Percentiles rank a stretch among this genome's conserved stretches.
Evolutionary conservation across 1,140 invertebrate genomes (phyloP).

Genomic region (Tribolium castaneum): DNA sequence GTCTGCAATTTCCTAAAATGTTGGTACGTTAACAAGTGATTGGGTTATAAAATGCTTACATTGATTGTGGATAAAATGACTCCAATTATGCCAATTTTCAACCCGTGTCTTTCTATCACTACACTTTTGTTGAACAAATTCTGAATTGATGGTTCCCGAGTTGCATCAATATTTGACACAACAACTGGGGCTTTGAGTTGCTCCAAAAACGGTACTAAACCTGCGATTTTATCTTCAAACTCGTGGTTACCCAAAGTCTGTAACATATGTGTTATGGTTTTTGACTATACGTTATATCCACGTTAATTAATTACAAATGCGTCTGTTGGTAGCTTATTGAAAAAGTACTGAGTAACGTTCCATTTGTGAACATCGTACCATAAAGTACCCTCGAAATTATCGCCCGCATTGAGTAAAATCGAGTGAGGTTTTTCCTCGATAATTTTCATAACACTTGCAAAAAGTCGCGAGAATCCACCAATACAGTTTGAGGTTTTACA

Average conservation of each 20-base stretch:
- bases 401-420: constrained; percentile 84
- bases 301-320: constrained; percentile 74
- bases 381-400: constrained; percentile 87
- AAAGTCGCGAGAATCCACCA: constrained; percentile 81
- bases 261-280: not conserved
- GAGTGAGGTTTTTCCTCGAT: constrained; percentile 70
- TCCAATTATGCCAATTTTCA: constrained; percentile 87
- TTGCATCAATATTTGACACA: constrained; percentile 81
- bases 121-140: constrained; percentile 71
- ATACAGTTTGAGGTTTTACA: constrained; percentile 71
- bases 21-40: not conserved
- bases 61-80: constrained; percentile 75
- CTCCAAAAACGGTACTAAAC: constrained; percentile 79
- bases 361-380: constrained; percentile 85
- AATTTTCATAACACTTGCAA: constrained; percentile 68
- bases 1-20: constrained; percentile 56
- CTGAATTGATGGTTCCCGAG: constrained; percentile 75
- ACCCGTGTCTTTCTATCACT: constrained; percentile 69
- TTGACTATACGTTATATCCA: not conserved
- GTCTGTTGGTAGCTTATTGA: constrained; percentile 81
- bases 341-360: constrained; percentile 79
- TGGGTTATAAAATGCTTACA: constrained; percentile 60
- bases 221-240: constrained; percentile 83
- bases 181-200: constrained; percentile 74
- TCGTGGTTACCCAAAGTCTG: constrained; percentile 91